Conservation (phyloP, 2,113 vertebrate genomes). For the Otus sunia region DNA sequence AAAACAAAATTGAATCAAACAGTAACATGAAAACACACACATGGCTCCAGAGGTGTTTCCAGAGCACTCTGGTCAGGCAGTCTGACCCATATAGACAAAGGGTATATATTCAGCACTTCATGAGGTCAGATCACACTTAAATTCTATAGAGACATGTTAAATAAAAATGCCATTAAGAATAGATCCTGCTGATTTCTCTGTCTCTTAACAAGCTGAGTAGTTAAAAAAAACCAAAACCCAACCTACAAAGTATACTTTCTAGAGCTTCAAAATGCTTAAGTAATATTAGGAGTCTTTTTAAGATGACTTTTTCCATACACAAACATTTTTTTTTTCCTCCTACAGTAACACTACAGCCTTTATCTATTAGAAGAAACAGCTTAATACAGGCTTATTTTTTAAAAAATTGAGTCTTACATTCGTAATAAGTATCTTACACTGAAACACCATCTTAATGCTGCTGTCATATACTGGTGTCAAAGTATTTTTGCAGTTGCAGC, state of each 20-base stretch:
- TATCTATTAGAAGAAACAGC: not conserved
- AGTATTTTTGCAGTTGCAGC: not conserved
- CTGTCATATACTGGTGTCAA: not conserved
- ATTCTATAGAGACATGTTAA: fast-evolving
- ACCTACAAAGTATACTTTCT: not conserved
- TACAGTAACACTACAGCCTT: not conserved
- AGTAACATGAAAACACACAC: not conserved
- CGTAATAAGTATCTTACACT: fast-evolving
- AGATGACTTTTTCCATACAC: not conserved
- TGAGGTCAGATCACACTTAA: not conserved
- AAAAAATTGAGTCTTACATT: not conserved
- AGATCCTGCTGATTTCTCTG: not conserved
- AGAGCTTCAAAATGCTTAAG: not conserved
- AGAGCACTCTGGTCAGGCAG: not conserved
- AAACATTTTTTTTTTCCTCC: not conserved
- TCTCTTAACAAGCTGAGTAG: not conserved
- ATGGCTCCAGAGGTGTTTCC: not conserved
- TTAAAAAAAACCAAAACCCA: not conserved
- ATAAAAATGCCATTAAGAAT: not conserved
- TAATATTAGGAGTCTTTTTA: not conserved
- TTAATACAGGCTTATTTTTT: not conserved
- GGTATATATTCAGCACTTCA: not conserved
- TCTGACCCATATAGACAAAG: not conserved
- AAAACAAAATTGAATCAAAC: not conserved
- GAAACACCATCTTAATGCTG: not conserved